Percentiles rank a stretch among this genome's conserved stretches.
Conservation (phyloP, 2,888 invertebrate species). For the Orchesellides sinensis region DNA sequence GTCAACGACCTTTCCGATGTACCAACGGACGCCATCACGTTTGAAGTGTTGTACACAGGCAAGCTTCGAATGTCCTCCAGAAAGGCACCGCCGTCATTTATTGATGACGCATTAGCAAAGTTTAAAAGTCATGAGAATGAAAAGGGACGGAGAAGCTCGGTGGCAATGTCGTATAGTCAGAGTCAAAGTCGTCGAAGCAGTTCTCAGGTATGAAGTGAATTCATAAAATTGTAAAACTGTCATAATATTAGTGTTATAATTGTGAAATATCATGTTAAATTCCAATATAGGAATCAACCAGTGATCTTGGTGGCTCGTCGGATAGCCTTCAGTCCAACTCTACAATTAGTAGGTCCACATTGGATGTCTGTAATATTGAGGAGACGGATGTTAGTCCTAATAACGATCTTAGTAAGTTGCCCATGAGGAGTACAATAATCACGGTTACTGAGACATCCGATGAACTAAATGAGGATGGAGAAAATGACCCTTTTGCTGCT, state of each 20-base stretch:
- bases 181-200: conserved; percentile 67
- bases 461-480: neutral
- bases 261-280: neutral
- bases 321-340: conserved; percentile 44
- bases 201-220: conserved; percentile 59
- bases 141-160: conserved; percentile 77
- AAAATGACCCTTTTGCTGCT: neutral
- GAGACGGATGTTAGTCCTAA: conserved; percentile 6
- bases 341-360: neutral
- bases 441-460: conserved; percentile 32
- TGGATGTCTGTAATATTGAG: neutral
- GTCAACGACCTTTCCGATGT: conserved; percentile 60
- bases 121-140: conserved; percentile 89
- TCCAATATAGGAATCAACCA: conserved; percentile 46
- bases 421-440: conserved; percentile 20
- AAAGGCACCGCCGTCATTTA: conserved; percentile 91
- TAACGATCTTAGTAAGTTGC: neutral
- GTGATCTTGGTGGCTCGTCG: conserved; percentile 56
- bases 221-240: neutral
- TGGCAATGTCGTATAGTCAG: conserved; percentile 47
- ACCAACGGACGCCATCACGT: conserved; percentile 92
- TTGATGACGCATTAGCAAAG: conserved; percentile 92
- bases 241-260: neutral
- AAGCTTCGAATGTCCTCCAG: conserved; percentile 92
- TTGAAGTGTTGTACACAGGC: conserved; percentile 94